These are phyloP conservation scores for Cebus imitator DNA, from an alignment of 2,113 vertebrate genomes.

Conservation along the genomic window DNA sequence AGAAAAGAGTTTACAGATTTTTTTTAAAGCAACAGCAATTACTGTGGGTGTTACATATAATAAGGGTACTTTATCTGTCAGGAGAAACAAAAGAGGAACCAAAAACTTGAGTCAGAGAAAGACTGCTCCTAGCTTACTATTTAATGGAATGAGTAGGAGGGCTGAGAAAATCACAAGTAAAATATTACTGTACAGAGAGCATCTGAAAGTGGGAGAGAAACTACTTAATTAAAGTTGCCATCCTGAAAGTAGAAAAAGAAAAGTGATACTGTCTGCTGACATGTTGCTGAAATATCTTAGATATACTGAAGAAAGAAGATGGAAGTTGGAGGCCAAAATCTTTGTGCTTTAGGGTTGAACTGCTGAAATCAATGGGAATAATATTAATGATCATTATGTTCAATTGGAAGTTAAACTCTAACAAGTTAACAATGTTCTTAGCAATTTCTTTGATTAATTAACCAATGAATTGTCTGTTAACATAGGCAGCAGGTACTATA, in stretches of 20 bases:
- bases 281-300: background rate
- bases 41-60: slow-evolving; percentile 57
- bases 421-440: background rate
- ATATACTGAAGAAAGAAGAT: background rate
- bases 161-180: slow-evolving; percentile 38
- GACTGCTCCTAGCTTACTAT: slow-evolving; percentile 50
- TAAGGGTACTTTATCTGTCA: slow-evolving; percentile 59
- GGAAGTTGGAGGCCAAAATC: background rate
- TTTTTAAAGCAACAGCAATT: slow-evolving; percentile 57
- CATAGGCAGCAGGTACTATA: background rate
- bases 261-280: background rate
- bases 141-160: slow-evolving; percentile 60
- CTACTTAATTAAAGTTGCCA: slow-evolving; percentile 24
- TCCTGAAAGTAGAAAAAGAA: background rate
- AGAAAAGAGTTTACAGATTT: slow-evolving; percentile 39
- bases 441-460: background rate
- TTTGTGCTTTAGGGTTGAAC: background rate
- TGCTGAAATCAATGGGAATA: background rate
- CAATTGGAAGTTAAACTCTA: background rate
- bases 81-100: slow-evolving; percentile 62
- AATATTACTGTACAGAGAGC: slow-evolving; percentile 56
- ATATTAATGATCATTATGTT: background rate
- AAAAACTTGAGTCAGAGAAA: slow-evolving; percentile 59
- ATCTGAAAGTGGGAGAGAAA: slow-evolving; percentile 44
- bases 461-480: background rate